Percentiles rank a stretch among this genome's conserved stretches.
Evolutionary conservation across 2,888 invertebrate species (phyloP).

Genomic region (Plagodis pulveraria): DNA sequence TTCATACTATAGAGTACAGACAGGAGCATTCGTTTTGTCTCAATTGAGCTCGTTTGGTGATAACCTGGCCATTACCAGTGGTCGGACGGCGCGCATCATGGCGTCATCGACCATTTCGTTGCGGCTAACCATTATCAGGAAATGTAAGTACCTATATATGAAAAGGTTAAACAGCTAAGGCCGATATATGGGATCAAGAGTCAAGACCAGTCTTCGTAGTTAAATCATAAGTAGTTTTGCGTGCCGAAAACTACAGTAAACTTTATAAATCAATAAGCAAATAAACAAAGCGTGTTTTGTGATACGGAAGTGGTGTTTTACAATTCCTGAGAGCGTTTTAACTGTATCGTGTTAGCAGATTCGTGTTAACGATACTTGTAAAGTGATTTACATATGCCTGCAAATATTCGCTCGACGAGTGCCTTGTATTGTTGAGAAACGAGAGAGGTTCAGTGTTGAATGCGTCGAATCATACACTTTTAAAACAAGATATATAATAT

Average conservation of each 20-base stretch:
- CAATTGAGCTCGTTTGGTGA: slow-evolving; percentile 69
- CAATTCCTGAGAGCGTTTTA: slow-evolving; percentile 23
- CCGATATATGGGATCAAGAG: background rate
- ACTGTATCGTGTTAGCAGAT: slow-evolving; percentile 22
- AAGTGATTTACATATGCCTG: slow-evolving; percentile 27
- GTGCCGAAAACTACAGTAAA: slow-evolving; percentile 16
- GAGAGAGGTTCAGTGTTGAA: background rate
- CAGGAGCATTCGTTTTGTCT: slow-evolving; percentile 44
- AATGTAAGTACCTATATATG: slow-evolving; percentile 52
- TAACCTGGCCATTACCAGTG: slow-evolving; percentile 49
- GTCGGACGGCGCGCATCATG: slow-evolving; percentile 41
- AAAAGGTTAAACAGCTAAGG: slow-evolving; percentile 45
- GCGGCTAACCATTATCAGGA: slow-evolving; percentile 44
- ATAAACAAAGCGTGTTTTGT: slow-evolving; percentile 23
- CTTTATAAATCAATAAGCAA: slow-evolving; percentile 22
- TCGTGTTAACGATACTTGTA: slow-evolving; percentile 25
- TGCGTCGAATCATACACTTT: background rate
- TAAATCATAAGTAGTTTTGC: slow-evolving; percentile 18
- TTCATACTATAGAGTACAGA: slow-evolving; percentile 24
- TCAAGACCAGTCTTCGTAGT: slow-evolving; percentile 9
- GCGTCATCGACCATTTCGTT: slow-evolving; percentile 64
- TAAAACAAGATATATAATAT: no score
- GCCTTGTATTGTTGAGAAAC: slow-evolving; percentile 12
- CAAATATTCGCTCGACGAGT: slow-evolving; percentile 17
- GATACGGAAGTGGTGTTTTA: slow-evolving; percentile 23